Base-by-base conservation (phyloP, 2,797 vertebrate species). In the Acipenser ruthenus region DNA sequence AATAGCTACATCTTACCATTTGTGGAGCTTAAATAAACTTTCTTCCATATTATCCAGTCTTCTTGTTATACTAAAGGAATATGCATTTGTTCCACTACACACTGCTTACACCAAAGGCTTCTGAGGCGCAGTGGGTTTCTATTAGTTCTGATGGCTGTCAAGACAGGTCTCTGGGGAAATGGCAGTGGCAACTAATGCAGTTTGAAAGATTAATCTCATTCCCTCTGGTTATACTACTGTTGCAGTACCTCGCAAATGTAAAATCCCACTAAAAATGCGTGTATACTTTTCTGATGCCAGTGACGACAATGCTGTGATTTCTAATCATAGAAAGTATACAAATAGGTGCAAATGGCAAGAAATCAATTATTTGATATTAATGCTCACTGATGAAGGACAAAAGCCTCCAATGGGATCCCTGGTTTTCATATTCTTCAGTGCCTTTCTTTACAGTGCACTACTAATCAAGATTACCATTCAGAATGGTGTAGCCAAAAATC, bases 161-260 rank as follows among this genome's bases (percentile, higher is more conserved):
- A 13, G 55, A 58, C 55, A 58, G 55, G 5, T 6, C 55, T 58
- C 55, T 58, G 10, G 55, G 55, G 55, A 58, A 58, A n/a, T 58
- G 55, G 12, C 55, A 11, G 55, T 58, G 12, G 55, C 55, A 58
- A 58, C 55, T 58, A 49, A 67, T 62, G 51, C 51, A 60, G 62
- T 53, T 61, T 62, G 60, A 63, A 55, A 67, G 60, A 60, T 48
- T 11, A 53, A 62, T 52, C 52, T 53, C 59, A 11, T 9, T 63
- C 51, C 50, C 50, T 56, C 23, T 48, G 60, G 50, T 10, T 63
- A 62, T 37, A 62, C 49, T 23, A 64, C 68, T 75, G 73, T 77
- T 75, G 74, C 72, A 83, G 82, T 80, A 37, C 37, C 37, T 37
- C 83, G 79, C 77, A 80, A 78, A 70, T 7, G 55, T 71, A 69